Evolutionary conservation across 2,113 vertebrate genomes (phyloP), one percentile per base, ranked within the genome.

Genomic region (Crocuta crocuta): DNA sequence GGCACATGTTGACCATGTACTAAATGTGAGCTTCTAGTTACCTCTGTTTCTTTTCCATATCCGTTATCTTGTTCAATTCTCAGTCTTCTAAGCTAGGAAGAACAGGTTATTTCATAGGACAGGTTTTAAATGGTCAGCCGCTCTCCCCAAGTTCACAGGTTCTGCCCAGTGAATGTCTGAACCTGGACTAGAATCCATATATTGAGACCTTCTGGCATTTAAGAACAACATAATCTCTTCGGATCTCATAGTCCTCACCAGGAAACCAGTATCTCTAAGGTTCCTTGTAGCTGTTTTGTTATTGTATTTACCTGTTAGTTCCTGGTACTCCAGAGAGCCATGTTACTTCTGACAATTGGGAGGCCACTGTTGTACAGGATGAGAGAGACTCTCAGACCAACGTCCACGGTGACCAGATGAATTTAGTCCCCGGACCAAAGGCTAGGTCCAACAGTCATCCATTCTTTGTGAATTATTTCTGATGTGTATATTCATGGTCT

Each of bases 391-490:
- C 24, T 88, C 74, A 78, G 26, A 68, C 55, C 89, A 71, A 45
- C 90, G n/a, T 4, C 86, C 15, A 4, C 0, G 21, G 21, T 33
- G 74, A 26, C 76, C 71, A 91, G 35, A 65, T 16, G 74, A 74
- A 2, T 70, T 80, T 63, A 73, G 23, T 35, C 50, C 13, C 21
- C 10, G 21, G 39, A 79, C 58, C 23, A n/a, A 89, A 31, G 24
- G 16, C 35, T 23, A 66, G 26, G 63, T 31, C 55, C 33, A 43
- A 45, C 7, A 81, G 16, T 65, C 87, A 79, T 74, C 10, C 11
- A 33, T 23, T 95, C 33, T 74, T 70, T 73, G 33, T 68, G 76
- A 92, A 90, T 33, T 83, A 93, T 81, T 94, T 93, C 95, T 96
- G 48, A 19, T 93, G 66, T 85, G 5, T 55, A 76, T 26, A 19